phyloP scores from a whole-genome alignment of 2,888 invertebrate species.

The Lumbricus terrestris region DNA sequence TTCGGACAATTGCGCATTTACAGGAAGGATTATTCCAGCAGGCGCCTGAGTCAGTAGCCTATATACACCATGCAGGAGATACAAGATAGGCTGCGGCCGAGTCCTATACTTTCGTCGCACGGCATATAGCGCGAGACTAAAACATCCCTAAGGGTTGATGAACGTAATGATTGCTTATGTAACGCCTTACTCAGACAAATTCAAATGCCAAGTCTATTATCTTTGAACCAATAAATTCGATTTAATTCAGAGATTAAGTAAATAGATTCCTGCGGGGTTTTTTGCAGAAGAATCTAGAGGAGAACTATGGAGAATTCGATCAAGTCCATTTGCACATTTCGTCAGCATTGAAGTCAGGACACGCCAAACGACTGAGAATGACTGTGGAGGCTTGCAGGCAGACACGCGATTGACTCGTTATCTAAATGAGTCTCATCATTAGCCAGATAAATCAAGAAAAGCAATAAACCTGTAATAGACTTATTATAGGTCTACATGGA shows the following conservation, averaged over 20 bases:
- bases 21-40: too few species aligned
- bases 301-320: too few species aligned
- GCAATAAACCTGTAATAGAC: neutral
- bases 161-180: neutral
- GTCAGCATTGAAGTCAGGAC: neutral
- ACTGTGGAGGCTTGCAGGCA: neutral
- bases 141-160: too few species aligned
- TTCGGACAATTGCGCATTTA: too few species aligned
- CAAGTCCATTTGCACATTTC: neutral
- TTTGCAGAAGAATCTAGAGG: neutral
- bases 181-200: neutral
- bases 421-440: neutral
- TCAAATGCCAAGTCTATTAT: neutral
- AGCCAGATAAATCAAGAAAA: neutral
- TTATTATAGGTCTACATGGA: too few species aligned
- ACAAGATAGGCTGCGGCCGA: too few species aligned
- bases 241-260: neutral
- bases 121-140: too few species aligned
- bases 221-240: neutral
- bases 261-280: neutral
- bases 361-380: neutral
- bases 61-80: too few species aligned
- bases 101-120: too few species aligned
- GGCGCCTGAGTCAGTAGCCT: too few species aligned
- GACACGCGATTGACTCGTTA: neutral